A percentile compares a stretch with the other conserved stretches of the same genome.
These are phyloP conservation scores for Xenops minutus DNA, from an alignment of 2,797 vertebrate genomes.

Conservation along the genomic window DNA sequence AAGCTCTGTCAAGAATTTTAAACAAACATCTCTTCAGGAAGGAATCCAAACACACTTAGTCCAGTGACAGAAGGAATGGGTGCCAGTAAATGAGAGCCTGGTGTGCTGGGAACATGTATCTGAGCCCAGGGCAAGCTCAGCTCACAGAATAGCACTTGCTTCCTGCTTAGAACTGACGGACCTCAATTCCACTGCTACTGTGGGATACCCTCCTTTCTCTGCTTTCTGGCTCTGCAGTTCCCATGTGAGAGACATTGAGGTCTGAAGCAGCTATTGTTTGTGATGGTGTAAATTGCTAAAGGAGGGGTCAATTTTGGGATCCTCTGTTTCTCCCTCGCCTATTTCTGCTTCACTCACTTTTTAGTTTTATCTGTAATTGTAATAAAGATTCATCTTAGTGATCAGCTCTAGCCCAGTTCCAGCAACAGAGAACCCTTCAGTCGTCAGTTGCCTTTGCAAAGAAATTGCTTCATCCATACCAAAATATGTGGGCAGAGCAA, in stretches of 20 bases:
- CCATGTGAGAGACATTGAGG: background rate
- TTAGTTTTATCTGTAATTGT: background rate
- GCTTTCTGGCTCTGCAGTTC: background rate
- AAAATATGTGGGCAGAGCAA: background rate
- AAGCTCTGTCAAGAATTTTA: background rate
- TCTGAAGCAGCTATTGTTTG: background rate
- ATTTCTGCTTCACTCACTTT: background rate
- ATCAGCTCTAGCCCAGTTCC: background rate
- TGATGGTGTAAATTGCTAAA: background rate
- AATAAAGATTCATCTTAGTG: background rate
- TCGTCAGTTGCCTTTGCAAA: background rate
- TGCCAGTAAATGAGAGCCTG: background rate
- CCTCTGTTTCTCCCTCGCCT: background rate
- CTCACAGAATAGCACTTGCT: background rate
- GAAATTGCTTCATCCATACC: background rate
- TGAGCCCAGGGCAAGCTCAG: background rate
- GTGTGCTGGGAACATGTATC: fast-evolving
- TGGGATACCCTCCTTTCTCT: background rate
- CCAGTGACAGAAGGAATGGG: fast-evolving
- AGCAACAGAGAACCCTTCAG: background rate
- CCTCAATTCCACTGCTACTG: background rate
- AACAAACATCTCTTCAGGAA: background rate
- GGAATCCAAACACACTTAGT: background rate
- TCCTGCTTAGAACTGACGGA: fast-evolving
- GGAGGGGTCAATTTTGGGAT: background rate